Evolutionary conservation across 2,113 vertebrate genomes (phyloP).

Genomic region (Vulpes lagopus): DNA sequence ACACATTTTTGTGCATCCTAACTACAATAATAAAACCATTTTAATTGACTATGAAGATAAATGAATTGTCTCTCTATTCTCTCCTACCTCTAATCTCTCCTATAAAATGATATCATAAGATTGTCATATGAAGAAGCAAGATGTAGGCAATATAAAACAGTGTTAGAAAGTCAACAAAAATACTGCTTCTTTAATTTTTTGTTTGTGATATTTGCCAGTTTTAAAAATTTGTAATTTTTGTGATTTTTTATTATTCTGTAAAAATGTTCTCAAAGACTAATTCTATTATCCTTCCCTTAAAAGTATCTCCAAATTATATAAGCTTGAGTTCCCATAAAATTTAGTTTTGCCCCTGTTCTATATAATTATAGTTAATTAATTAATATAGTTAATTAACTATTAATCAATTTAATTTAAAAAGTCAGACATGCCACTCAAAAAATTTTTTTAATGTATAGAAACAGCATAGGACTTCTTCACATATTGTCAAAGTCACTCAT

Average conservation of each 20-base stretch:
- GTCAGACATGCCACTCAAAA: neutral
- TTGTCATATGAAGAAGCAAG: neutral
- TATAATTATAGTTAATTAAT: constrained; percentile 24
- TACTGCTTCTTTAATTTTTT: neutral
- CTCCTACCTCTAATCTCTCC: neutral
- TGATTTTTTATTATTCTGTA: neutral
- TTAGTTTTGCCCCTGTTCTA: neutral
- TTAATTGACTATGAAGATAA: neutral
- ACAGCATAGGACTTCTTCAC: neutral
- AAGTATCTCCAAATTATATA: neutral
- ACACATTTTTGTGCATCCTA: neutral
- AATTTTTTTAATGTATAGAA: neutral
- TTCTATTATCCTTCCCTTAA: neutral
- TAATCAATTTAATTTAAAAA: neutral
- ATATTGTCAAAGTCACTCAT: neutral
- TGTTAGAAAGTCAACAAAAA: neutral
- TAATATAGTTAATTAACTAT: too few relatives aligned
- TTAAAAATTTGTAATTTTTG: neutral
- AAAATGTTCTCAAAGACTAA: neutral
- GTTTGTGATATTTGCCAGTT: constrained; percentile 4
- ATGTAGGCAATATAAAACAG: neutral
- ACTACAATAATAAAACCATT: neutral
- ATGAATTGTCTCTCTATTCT: neutral
- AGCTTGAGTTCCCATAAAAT: neutral
- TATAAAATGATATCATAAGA: neutral